Percentiles rank a stretch among this genome's conserved stretches.
phyloP scores from a whole-genome alignment of 2,113 vertebrate species.

The Podarcis raffonei region DNA sequence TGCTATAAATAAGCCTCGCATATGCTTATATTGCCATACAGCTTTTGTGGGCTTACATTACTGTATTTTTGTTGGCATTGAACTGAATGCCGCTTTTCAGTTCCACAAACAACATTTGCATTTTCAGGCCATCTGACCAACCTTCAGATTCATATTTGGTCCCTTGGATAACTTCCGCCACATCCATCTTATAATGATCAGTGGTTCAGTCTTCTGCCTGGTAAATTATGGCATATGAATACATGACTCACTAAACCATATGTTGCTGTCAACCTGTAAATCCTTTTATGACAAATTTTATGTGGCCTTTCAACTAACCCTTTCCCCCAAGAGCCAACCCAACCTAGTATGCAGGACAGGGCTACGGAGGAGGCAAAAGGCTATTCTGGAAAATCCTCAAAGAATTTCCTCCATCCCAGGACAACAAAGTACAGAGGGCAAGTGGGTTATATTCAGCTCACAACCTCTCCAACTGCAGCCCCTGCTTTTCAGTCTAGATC shows the following conservation, averaged over 20 bases:
- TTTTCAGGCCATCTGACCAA: slow-evolving; percentile 7
- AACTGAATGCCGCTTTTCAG: slow-evolving; percentile 19
- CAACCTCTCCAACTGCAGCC: neutral
- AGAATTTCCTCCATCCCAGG: neutral
- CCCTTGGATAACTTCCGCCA: slow-evolving; percentile 2
- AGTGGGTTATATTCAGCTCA: too few relatives aligned
- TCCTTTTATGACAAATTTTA: neutral
- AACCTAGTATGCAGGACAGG: neutral
- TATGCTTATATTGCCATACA: slow-evolving; percentile 10
- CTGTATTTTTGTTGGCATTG: slow-evolving; percentile 13
- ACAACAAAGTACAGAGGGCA: neutral
- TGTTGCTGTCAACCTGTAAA: neutral
- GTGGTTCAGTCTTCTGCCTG: neutral
- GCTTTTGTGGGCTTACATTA: slow-evolving; percentile 8
- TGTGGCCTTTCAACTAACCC: neutral
- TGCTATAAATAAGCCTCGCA: slow-evolving; percentile 18
- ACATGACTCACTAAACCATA: neutral
- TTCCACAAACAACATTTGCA: slow-evolving; percentile 4
- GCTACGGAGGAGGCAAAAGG: neutral
- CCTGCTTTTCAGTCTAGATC: neutral
- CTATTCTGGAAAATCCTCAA: neutral
- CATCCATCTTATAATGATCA: neutral
- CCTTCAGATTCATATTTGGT: neutral
- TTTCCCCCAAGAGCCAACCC: neutral
- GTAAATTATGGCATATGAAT: neutral